phyloP scores from a whole-genome alignment of 1,140 invertebrate genomes.

The Drosophila pachea region DNA sequence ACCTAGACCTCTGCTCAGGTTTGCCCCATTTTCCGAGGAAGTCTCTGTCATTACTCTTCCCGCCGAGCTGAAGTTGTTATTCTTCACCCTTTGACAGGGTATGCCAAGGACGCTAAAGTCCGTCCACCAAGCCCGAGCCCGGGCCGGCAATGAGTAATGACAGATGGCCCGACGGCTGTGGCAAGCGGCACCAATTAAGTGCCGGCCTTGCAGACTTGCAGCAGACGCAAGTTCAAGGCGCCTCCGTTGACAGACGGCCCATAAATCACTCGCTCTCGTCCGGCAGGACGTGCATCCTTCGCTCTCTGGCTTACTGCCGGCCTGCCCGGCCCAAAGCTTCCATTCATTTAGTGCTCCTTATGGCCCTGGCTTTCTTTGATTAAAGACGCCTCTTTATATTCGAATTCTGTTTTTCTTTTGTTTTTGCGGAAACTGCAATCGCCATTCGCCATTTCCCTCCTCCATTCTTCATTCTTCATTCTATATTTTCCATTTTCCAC shows the following conservation, averaged over 20 bases:
- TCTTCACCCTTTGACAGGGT: constrained; percentile 4
- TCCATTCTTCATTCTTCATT: neutral
- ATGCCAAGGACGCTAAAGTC: constrained; percentile 8
- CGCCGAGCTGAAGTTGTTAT: neutral
- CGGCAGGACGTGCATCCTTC: constrained; percentile 13
- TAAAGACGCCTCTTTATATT: constrained; percentile 48
- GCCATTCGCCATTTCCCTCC: constrained; percentile 53
- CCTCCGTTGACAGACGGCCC: constrained; percentile 51
- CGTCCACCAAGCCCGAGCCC: neutral
- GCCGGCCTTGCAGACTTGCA: constrained; percentile 46
- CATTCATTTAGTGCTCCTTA: constrained; percentile 36
- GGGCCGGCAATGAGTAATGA: constrained; percentile 36
- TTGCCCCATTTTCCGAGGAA: too few relatives aligned
- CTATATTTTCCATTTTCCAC: constrained; percentile 15
- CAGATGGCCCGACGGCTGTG: constrained; percentile 16
- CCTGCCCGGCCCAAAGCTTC: neutral
- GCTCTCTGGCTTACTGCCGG: neutral
- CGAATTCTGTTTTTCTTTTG: constrained; percentile 13
- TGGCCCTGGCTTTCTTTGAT: constrained; percentile 22
- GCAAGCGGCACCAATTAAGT: constrained; percentile 59
- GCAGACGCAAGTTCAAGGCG: constrained; percentile 59
- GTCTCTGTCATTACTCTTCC: neutral
- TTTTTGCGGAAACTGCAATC: constrained; percentile 55
- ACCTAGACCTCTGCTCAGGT: too few relatives aligned
- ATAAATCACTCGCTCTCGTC: constrained; percentile 56